These are phyloP conservation scores for Okapia johnstoni DNA, from an alignment of 2,113 vertebrate genomes.

Conservation along the genomic window DNA sequence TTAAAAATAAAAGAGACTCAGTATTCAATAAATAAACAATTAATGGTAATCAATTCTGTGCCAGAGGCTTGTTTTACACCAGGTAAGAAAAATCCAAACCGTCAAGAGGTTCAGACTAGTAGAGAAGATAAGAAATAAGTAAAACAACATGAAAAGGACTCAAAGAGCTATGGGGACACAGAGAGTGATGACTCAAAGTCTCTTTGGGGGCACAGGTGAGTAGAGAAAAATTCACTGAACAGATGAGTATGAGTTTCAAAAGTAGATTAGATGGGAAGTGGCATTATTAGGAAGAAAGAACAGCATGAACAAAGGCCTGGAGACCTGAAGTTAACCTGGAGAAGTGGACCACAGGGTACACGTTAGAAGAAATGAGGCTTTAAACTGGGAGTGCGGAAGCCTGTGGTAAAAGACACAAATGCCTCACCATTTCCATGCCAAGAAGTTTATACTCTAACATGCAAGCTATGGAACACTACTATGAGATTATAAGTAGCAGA, in stretches of 20 bases:
- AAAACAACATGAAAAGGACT: not conserved
- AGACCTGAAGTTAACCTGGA: not conserved
- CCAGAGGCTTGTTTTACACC: not conserved
- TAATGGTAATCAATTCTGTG: not conserved
- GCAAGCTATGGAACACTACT: not conserved
- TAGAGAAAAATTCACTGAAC: not conserved
- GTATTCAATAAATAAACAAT: not conserved
- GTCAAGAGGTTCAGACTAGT: not conserved
- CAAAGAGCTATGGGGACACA: not conserved
- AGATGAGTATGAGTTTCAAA: not conserved
- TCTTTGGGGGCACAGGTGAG: not conserved
- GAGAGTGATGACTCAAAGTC: not conserved
- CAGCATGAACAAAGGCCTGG: not conserved
- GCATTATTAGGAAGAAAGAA: not conserved
- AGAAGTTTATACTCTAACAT: not conserved
- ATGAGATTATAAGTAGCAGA: not conserved
- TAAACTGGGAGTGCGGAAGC: not conserved
- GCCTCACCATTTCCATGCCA: not conserved
- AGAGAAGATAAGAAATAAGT: not conserved
- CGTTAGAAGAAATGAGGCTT: not conserved
- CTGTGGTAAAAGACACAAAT: not conserved
- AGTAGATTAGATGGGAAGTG: not conserved
- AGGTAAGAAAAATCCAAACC: not conserved
- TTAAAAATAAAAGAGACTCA: slow-evolving; percentile 14
- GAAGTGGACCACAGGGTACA: not conserved